phyloP scores from a whole-genome alignment of 2,888 invertebrate species.

The Lypha dubia region DNA sequence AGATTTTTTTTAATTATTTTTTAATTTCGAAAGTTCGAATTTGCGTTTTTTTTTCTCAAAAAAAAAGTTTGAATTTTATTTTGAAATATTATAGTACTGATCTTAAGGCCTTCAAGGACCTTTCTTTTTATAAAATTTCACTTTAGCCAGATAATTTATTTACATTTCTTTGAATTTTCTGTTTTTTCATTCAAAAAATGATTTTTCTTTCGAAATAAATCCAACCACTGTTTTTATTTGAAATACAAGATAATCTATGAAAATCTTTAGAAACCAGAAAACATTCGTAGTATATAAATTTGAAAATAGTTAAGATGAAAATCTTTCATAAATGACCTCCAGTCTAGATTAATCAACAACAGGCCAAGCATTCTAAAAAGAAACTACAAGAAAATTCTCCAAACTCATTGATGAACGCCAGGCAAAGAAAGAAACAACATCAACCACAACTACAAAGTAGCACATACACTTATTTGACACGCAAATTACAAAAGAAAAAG shows the following conservation, averaged over 20 bases:
- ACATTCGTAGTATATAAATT: conserved; percentile 22
- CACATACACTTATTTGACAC: conserved; percentile 71
- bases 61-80: too few species aligned
- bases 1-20: background rate
- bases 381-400: background rate
- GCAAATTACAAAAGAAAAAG: conserved; percentile 68
- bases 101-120: too few species aligned
- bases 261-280: background rate
- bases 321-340: conserved; percentile 67
- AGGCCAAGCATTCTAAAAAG: background rate
- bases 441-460: conserved; percentile 64
- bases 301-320: conserved; percentile 62
- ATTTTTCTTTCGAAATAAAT: too few species aligned
- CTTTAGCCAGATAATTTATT: too few species aligned
- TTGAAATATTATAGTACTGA: too few species aligned
- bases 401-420: conserved; percentile 34
- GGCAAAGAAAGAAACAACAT: background rate
- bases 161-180: too few species aligned
- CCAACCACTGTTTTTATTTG: background rate
- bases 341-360: conserved; percentile 69
- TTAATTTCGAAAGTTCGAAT: background rate
- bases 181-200: too few species aligned
- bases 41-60: background rate
- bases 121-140: too few species aligned
- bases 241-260: conserved; percentile 20